Base-by-base conservation (phyloP, 2,797 vertebrate genomes). In the Podargus strigoides region DNA sequence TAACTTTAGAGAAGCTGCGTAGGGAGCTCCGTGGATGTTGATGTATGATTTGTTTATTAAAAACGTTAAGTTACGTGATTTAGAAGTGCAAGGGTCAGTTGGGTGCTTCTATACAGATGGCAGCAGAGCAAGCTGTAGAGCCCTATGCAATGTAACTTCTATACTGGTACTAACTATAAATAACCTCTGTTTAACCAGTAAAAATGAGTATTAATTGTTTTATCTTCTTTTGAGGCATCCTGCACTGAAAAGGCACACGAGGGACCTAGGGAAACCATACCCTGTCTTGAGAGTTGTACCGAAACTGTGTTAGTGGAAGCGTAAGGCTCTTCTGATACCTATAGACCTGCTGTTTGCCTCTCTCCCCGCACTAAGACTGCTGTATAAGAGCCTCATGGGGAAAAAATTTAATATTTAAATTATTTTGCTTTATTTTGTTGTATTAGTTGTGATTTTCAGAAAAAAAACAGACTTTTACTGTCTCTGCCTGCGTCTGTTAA, bases 201-300 rank as follows among this genome's bases (percentile, higher is more conserved):
- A 58, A 90, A 81, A 34, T 21, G 0, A 78, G 5, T 46, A 62
- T 64, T 37, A 62, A 34, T 47, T 72, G 26, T 17, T 77, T 91
- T 84, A 74, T 83, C 60, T 34, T 27, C 42, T 66, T 81, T 68
- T 84, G 50, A 95, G 83, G 81, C 82, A 87, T 53, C 44, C 36
- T 83, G n/a, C 32, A 24, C 44, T 78, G 47, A 63, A 63, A 80
- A 73, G 50, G 64, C 18, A 3, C 21, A 39, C 4, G 5, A 77
- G 27, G 22, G 36, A 46, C 23, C 9, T 6, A 27, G 27, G 73
- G 67, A 68, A 88, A 64, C 28, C 11, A 12, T 44, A 73, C 41
- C 17, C 26, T 47, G 47, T 28, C 63, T 52, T 36, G 13, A 42
- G 9, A 85, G n/a, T 15, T 64, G n/a, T 50, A 44, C 24, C 0